Base-by-base conservation (phyloP, 2,888 invertebrate genomes). In the Lepidocyrtoides sp. region DNA sequence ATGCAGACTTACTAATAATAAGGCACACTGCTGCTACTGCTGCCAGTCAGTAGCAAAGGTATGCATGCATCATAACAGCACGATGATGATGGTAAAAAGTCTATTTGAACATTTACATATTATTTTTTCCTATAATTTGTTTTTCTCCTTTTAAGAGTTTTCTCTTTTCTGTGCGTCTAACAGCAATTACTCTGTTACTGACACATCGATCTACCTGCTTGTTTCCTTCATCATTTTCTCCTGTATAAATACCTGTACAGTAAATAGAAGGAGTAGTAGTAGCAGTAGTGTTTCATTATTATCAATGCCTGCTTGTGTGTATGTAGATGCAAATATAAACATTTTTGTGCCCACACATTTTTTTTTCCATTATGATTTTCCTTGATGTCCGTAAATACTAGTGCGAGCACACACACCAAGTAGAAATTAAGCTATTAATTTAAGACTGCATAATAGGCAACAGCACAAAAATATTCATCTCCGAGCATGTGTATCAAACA, bases 351-450 rank as follows among this genome's bases (percentile, higher is more conserved):
- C 48, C 10, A 66, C 41, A 69, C 17, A 41, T n/a, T n/a, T n/a
- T n/a, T 77, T 26, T 44, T 48, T 26, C 12, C 29, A 36, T 44
- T 72, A 44, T 44, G 17, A 44, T 72, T 72, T 44, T 23, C 44
- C 44, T 1, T 1, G 12, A 69, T 20, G 20, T 14, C 51, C 60
- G 60, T 57, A 41, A 60, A 36, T 36, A 48, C 48, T 77, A 54
- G 54, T 51, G 32, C 10, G 10, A 66, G 66, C 29, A 29, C 8
- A 66, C 72, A 63, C 26, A 69, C 72, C 51, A 77, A 77, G 36
- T 57, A 86, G 60, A 77, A 86, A 86, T 86, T 86, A 86, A 86
- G 86, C 86, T 86, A 86, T 86, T 86, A 86, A 86, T 86, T 86
- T 86, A 54, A 36, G 54, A 72, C 72, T 85, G 20, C 36, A 57